Conservation (phyloP, 92 coral and sea anemone genomes). For the Chrysogorgia sp. region DNA sequence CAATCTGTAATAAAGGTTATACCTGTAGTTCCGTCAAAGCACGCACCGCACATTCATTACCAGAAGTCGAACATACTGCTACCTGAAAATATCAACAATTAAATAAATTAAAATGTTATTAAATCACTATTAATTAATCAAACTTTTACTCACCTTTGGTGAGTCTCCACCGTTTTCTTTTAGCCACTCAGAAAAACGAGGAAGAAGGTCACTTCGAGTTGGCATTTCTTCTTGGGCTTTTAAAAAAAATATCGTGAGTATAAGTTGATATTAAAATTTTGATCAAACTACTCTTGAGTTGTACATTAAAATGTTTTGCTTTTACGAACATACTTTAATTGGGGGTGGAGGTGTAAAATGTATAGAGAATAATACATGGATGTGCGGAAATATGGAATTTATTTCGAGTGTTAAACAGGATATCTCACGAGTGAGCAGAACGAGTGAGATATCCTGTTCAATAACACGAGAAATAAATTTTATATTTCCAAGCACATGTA, state of each 20-base stretch:
- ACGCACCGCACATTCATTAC: slow-evolving; percentile 23
- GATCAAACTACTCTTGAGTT: too few relatives aligned
- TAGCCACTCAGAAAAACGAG: slow-evolving; percentile 75
- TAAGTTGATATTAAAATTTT: not conserved
- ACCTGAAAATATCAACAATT: not conserved
- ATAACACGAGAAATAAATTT: too few relatives aligned
- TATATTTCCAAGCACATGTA: too few relatives aligned
- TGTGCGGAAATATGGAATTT: too few relatives aligned
- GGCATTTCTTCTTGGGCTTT: not conserved
- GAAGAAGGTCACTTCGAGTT: slow-evolving; percentile 60
- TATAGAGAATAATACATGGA: too few relatives aligned
- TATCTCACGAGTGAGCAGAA: too few relatives aligned
- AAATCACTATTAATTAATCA: not conserved
- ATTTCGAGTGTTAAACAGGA: too few relatives aligned
- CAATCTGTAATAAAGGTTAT: not conserved
- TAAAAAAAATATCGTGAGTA: not conserved
- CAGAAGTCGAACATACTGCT: slow-evolving; percentile 20
- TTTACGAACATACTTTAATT: too few relatives aligned
- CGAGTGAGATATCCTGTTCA: too few relatives aligned
- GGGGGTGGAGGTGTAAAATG: too few relatives aligned
- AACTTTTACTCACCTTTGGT: slow-evolving; percentile 50
- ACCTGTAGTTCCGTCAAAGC: slow-evolving; percentile 29
- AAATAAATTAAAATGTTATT: not conserved
- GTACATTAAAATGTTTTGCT: too few relatives aligned
- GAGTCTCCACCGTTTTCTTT: slow-evolving; percentile 74